Evolutionary conservation across 2,888 invertebrate species (phyloP), one percentile per base, ranked within the genome.

Genomic region (Drosophila antonietae): DNA sequence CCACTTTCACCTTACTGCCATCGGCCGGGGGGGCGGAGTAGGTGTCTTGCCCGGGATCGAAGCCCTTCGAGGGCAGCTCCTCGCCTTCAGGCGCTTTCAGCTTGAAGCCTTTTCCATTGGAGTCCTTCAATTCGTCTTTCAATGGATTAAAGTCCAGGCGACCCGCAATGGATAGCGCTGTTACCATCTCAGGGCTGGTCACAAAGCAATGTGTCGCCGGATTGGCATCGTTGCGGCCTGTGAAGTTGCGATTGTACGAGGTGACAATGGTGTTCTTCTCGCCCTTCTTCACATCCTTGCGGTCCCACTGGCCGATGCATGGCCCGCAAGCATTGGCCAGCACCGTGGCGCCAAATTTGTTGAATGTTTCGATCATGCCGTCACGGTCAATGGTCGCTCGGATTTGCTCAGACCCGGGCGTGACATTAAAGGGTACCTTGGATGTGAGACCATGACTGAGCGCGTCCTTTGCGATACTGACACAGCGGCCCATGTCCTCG

Each of bases 221-320:
- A 93, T 98, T 98, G 80, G 98, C 98, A 93, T 99, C 99, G 93
- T 99, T 99, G 87, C 99, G 95, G 0, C 97, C 97, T 52, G 99
- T 99, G 94, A 99, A 99, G 94, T 99, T 99, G 75, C 99, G 95
- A 94, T 99, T 99, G 95, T 99, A 99, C 3, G 99, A 99, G 23
- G 98, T 98, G 58, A 99, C 98, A 87, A 99, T 99, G 0, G 99
- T 99, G 93, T 99, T 99, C 94, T 99, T 99, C 74, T 99, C 99
- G 31, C 99, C 99, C 93, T 98, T 99, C 94, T 98, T 98, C 15
- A 99, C 96, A 93, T 99, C 99, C 91, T 97, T 94, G 79, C 99
- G 96, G 94, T 99, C 98, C 99, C 99, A 99, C 91, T 99, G 99
- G 43, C 99, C 99, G 93, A 99, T 99, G 94, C 99, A 99, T 2